These are phyloP conservation scores for Aplodontia rufa DNA, from an alignment of 2,113 vertebrate genomes.

Conservation along the genomic window DNA sequence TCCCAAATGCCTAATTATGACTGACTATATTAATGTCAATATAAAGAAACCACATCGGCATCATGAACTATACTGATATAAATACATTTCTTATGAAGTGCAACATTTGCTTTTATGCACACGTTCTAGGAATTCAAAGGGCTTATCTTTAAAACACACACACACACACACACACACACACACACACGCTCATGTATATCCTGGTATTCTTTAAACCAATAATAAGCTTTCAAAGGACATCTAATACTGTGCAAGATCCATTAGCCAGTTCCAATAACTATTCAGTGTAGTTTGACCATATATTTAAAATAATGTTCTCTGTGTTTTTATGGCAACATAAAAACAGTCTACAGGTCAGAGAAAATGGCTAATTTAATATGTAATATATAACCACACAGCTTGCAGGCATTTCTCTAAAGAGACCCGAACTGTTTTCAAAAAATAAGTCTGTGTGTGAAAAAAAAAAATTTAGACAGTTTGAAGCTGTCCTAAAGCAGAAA, in stretches of 20 bases:
- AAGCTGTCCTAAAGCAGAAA: conserved; percentile 46
- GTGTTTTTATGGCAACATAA: neutral
- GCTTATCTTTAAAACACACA: neutral
- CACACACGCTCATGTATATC: neutral
- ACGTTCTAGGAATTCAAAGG: conserved; percentile 10
- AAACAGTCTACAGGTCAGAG: neutral
- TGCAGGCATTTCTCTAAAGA: conserved; percentile 33
- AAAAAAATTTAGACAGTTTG: neutral
- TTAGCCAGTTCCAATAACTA: conserved; percentile 13
- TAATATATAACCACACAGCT: conserved; percentile 5
- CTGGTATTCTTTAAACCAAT: neutral
- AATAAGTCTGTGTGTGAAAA: neutral
- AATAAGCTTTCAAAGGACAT: conserved; percentile 12
- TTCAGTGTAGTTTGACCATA: neutral
- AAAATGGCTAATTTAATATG: conserved; percentile 52
- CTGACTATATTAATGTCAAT: neutral
- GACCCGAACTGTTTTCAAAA: conserved; percentile 16
- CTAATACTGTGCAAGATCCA: neutral
- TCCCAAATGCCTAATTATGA: neutral
- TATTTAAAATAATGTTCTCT: conserved; percentile 52
- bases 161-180: neutral
- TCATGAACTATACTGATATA: neutral
- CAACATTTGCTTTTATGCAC: neutral
- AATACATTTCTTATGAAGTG: neutral
- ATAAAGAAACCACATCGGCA: neutral